Percentiles rank a stretch among this genome's conserved stretches.
These are phyloP conservation scores for Acanthacorydalis orientalis DNA, from an alignment of 2,888 invertebrate genomes.

Conservation along the genomic window DNA sequence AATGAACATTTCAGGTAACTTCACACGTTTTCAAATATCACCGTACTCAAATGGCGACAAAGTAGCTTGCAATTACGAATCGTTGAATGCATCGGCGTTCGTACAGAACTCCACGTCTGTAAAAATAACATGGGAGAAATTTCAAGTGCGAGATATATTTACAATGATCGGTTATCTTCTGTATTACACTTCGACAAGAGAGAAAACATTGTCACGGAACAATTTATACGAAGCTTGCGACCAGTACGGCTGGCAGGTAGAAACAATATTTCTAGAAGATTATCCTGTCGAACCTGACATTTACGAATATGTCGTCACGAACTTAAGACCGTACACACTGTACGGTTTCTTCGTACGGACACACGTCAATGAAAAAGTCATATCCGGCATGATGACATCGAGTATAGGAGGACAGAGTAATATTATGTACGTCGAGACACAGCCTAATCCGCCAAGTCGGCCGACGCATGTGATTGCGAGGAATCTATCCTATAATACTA, in stretches of 20 bases:
- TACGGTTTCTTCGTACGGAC: slow-evolving; percentile 63
- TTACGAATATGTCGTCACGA: slow-evolving; percentile 16
- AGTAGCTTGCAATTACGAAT: slow-evolving; percentile 40
- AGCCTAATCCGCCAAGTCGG: slow-evolving; percentile 33
- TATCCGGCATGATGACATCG: slow-evolving; percentile 24
- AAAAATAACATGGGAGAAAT: slow-evolving; percentile 24
- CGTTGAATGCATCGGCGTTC: slow-evolving; percentile 25
- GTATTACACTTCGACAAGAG: slow-evolving; percentile 37
- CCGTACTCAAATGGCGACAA: slow-evolving; percentile 50
- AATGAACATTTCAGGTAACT: slow-evolving; percentile 19
- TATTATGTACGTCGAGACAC: slow-evolving; percentile 46
- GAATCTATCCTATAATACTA: slow-evolving; percentile 18
- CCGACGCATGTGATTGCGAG: slow-evolving; percentile 18
- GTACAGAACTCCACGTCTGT: slow-evolving; percentile 23
- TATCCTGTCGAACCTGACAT: slow-evolving; percentile 12
- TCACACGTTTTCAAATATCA: slow-evolving; percentile 34
- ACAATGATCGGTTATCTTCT: slow-evolving; percentile 41
- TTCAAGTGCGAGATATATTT: slow-evolving; percentile 11
- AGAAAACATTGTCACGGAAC: background rate
- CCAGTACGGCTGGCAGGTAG: slow-evolving; percentile 17
- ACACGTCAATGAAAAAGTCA: slow-evolving; percentile 29
- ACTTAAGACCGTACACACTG: slow-evolving; percentile 44
- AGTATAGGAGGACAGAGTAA: slow-evolving; percentile 39
- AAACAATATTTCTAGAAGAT: slow-evolving; percentile 12
- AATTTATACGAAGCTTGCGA: slow-evolving; percentile 16